Percentiles rank a stretch among this genome's conserved stretches.
Conservation (phyloP, 1,140 invertebrate species). For the Drosophila subobscura region DNA sequence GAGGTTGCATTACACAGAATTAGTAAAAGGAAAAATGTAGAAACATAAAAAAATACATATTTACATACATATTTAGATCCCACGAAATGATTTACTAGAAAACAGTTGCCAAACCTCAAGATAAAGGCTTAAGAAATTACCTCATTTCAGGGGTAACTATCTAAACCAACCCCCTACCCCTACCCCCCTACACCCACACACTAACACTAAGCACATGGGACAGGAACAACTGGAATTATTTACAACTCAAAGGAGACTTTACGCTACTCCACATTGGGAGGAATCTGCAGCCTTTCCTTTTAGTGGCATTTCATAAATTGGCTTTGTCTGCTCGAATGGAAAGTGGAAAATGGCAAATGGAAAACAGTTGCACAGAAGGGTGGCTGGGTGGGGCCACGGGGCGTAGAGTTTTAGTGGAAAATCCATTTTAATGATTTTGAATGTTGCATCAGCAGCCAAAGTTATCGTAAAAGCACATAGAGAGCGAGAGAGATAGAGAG, state of each 20-base stretch:
- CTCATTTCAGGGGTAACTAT: too few species aligned
- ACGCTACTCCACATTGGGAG: too few species aligned
- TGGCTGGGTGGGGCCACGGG: not conserved
- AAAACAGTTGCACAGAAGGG: not conserved
- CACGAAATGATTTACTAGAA: too few species aligned
- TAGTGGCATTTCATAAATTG: conserved; percentile 50
- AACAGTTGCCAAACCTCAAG: too few species aligned
- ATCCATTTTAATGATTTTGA: conserved; percentile 53
- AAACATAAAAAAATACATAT: too few species aligned
- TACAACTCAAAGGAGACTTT: conserved; percentile 7
- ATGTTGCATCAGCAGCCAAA: conserved; percentile 20
- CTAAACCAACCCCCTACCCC: not conserved
- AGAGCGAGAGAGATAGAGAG: conserved; percentile 20
- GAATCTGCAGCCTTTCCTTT: not conserved
- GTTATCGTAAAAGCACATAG: conserved; percentile 41
- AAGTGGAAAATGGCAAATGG: conserved; percentile 9
- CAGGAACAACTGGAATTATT: conserved; percentile 21
- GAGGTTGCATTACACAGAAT: too few species aligned
- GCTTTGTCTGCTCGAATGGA: conserved; percentile 38
- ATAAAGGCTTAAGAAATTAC: too few species aligned
- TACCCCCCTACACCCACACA: not conserved
- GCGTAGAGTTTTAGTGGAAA: conserved; percentile 31
- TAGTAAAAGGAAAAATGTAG: too few species aligned
- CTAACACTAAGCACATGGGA: conserved; percentile 1
- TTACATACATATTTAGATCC: too few species aligned